Conservation (phyloP, 2,888 invertebrate species). For the Melinaea marsaeus region DNA sequence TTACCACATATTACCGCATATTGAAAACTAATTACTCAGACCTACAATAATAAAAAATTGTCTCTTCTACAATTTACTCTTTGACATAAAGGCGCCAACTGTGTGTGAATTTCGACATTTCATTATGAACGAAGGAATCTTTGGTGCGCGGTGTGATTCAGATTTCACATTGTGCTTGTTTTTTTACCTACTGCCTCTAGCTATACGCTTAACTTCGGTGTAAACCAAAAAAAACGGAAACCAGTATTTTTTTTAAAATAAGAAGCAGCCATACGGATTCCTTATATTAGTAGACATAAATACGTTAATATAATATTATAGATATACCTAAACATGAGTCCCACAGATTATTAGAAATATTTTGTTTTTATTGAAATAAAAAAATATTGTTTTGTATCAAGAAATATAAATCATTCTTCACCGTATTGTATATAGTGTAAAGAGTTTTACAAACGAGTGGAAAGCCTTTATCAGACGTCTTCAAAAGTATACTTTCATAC, state of each 20-base stretch:
- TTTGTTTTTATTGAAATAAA: background rate
- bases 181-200: conserved; percentile 15
- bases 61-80: conserved; percentile 28
- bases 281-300: too few relatives aligned
- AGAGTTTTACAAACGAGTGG: background rate
- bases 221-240: too few relatives aligned
- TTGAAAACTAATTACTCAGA: too few relatives aligned
- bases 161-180: conserved; percentile 34
- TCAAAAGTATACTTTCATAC: background rate
- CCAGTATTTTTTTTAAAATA: too few relatives aligned
- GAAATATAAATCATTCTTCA: background rate
- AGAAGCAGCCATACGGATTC: too few relatives aligned
- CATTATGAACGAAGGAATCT: conserved; percentile 60
- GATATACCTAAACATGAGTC: too few relatives aligned
- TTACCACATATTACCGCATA: too few relatives aligned
- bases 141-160: conserved; percentile 40
- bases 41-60: conserved; percentile 6
- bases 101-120: conserved; percentile 49
- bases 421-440: background rate
- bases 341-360: too few relatives aligned
- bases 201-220: background rate
- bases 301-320: too few relatives aligned
- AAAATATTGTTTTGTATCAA: background rate
- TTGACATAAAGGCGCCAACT: conserved; percentile 31
- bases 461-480: conserved; percentile 1